Evolutionary conservation across 2,113 vertebrate genomes (phyloP).

Genomic region (Bufo gargarizans): DNA sequence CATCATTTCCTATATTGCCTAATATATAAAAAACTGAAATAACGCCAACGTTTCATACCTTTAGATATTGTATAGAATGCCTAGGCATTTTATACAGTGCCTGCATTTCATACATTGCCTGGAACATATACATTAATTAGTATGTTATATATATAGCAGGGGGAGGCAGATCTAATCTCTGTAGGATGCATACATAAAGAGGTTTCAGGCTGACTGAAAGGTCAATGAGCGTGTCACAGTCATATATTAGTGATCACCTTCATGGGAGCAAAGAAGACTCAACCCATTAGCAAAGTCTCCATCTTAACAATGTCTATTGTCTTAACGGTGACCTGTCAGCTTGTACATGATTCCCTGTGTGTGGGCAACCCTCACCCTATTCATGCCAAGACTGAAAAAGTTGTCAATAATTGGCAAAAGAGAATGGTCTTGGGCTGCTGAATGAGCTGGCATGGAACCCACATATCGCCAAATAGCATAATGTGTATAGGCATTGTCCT

Average conservation of each 20-base stretch:
- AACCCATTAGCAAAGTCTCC: not conserved
- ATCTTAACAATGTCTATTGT: not conserved
- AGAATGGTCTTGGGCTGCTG: no score
- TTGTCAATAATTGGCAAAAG: no score
- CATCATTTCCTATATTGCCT: no score
- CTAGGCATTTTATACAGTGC: no score
- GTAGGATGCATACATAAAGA: not conserved
- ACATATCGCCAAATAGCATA: no score
- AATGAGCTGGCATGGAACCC: no score
- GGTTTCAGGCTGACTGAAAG: not conserved
- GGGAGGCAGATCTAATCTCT: not conserved
- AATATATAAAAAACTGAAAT: no score
- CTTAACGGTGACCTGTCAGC: not conserved
- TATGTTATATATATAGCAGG: not conserved
- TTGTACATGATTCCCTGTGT: not conserved
- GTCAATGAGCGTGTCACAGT: not conserved
- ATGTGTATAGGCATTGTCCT: no score
- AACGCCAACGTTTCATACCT: no score
- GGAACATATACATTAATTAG: not conserved
- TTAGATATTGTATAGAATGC: no score
- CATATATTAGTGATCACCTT: slow-evolving; percentile 4
- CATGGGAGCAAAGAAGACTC: not conserved
- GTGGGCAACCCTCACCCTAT: not conserved
- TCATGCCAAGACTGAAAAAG: no score
- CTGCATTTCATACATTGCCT: no score